Conservation (phyloP, 2,797 vertebrate genomes). For the Channa striata region DNA sequence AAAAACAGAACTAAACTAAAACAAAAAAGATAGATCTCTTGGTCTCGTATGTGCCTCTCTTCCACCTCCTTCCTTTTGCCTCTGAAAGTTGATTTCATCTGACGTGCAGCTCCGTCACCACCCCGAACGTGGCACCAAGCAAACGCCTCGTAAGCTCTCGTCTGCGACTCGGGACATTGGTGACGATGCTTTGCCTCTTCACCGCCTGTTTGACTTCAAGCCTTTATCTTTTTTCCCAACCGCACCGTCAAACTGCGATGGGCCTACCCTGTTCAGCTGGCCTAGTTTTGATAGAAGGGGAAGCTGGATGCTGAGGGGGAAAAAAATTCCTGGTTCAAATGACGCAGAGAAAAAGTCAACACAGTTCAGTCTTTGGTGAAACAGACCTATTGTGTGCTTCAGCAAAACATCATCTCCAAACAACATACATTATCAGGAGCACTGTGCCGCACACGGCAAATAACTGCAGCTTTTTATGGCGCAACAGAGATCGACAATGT, state of each 20-base stretch:
- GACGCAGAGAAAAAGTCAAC: constrained; percentile 42
- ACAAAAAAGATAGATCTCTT: constrained; percentile 16
- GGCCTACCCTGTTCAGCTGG: constrained; percentile 56
- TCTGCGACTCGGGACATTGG: constrained; percentile 58
- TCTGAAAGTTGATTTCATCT: constrained; percentile 71
- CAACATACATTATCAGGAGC: constrained; percentile 21
- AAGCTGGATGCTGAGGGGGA: constrained; percentile 35
- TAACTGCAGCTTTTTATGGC: constrained; percentile 24
- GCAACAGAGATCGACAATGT: constrained; percentile 37
- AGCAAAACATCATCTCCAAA: constrained; percentile 24
- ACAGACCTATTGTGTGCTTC: constrained; percentile 35
- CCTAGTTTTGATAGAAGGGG: constrained; percentile 63
- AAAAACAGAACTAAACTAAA: too few relatives aligned
- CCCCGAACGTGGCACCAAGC: constrained; percentile 57
- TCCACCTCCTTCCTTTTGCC: constrained; percentile 42
- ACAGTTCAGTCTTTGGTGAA: constrained; percentile 43
- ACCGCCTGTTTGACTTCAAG: constrained; percentile 68
- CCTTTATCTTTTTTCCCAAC: constrained; percentile 70
- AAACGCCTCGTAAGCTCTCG: constrained; percentile 63
- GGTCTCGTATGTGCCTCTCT: constrained; percentile 28
- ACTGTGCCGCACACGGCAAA: constrained; percentile 18
- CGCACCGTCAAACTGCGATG: constrained; percentile 56
- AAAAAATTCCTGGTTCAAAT: constrained; percentile 35
- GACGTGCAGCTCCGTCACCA: constrained; percentile 72
- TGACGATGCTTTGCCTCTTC: constrained; percentile 45